Conservation (phyloP, 1,140 invertebrate species). For the Hesperophylax magnus region DNA sequence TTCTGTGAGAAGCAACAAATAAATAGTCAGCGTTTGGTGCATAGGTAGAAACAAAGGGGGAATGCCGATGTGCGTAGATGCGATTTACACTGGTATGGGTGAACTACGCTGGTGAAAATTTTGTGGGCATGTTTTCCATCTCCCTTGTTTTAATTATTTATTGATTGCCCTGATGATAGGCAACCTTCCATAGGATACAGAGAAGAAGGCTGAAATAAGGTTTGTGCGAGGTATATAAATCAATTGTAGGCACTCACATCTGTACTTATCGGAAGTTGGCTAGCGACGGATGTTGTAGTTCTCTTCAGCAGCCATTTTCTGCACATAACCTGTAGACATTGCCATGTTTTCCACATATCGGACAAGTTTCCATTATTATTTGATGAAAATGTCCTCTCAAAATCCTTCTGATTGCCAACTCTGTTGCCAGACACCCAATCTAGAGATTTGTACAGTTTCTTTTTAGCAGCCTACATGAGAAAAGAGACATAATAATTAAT, state of each 20-base stretch:
- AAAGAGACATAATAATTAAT: not conserved
- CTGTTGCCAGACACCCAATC: constrained; percentile 30
- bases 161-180: no score
- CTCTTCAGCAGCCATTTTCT: constrained; percentile 46
- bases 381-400: constrained; percentile 29
- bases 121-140: no score
- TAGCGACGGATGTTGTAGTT: constrained; percentile 18
- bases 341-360: constrained; percentile 34
- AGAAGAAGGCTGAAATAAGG: no score
- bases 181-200: no score
- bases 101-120: no score
- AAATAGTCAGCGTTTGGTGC: no score
- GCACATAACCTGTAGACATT: constrained; percentile 37
- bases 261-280: constrained; percentile 38
- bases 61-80: no score
- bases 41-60: no score
- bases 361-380: constrained; percentile 21
- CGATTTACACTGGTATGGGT: no score
- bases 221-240: no score
- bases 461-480: constrained; percentile 4
- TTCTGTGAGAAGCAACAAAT: no score
- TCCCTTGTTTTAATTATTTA: no score
- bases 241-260: constrained; percentile 33
- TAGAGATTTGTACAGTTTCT: constrained; percentile 11
- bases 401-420: constrained; percentile 21